A percentile compares a stretch with the other conserved stretches of the same genome.
Conservation (phyloP, 2,888 invertebrate genomes). For the Eupithecia tripunctaria region DNA sequence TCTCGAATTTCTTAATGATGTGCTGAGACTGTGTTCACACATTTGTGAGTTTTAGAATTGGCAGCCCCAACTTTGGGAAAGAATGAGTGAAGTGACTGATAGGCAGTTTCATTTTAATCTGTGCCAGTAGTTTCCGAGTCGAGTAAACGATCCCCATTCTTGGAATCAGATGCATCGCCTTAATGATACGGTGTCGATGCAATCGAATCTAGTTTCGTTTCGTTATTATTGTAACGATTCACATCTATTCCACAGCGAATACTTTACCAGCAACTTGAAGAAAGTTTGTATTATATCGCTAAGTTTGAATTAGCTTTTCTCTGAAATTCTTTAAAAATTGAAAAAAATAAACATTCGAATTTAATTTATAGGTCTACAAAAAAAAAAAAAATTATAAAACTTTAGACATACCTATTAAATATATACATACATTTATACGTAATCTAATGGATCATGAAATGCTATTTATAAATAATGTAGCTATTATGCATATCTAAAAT, state of each 20-base stretch:
- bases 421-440: no score
- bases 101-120: constrained; percentile 14
- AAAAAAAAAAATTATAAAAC: no score
- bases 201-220: constrained; percentile 47
- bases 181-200: constrained; percentile 67
- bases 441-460: no score
- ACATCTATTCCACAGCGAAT: background rate
- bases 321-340: no score
- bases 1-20: no score
- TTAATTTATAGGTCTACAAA: no score
- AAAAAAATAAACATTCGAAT: no score
- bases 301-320: no score
- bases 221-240: constrained; percentile 34
- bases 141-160: constrained; percentile 65
- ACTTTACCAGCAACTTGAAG: background rate
- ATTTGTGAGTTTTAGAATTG: background rate
- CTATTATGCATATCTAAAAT: background rate
- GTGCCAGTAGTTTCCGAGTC: constrained; percentile 46
- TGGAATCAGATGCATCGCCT: constrained; percentile 64
- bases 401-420: no score
- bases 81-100: constrained; percentile 4
- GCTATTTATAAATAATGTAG: background rate
- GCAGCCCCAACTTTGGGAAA: background rate
- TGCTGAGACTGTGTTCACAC: background rate
- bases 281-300: no score